A percentile compares a stretch with the other conserved stretches of the same genome.
Evolutionary conservation across 2,888 invertebrate genomes (phyloP).

Genomic region (Platerodrilus igneus): DNA sequence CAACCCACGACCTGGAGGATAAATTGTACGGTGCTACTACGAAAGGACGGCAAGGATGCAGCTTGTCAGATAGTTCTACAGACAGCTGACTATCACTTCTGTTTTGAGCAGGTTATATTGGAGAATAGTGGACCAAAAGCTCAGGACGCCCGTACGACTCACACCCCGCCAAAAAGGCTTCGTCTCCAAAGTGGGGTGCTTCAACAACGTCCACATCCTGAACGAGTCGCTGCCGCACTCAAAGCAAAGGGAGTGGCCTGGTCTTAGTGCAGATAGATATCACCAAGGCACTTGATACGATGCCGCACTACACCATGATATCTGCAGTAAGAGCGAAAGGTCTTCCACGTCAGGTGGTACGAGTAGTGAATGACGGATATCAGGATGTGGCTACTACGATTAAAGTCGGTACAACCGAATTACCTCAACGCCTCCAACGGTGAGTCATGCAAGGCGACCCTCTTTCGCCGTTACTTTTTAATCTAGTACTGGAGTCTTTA

Average conservation of each 20-base stretch:
- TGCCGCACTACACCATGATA: conserved; percentile 29
- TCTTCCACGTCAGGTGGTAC: conserved; percentile 34
- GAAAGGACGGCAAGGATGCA: conserved; percentile 35
- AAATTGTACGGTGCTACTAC: conserved; percentile 37
- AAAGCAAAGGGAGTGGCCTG: conserved; percentile 31
- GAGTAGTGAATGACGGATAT: conserved; percentile 39
- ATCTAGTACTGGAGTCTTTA: conserved; percentile 34
- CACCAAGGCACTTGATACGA: conserved; percentile 45
- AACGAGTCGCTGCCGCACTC: conserved; percentile 30
- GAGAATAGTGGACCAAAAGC: conserved; percentile 30
- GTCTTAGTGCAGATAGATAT: conserved; percentile 45
- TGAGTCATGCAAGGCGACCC: conserved; percentile 46
- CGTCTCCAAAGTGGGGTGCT: conserved; percentile 33
- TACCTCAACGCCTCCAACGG: conserved; percentile 31
- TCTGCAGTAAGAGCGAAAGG: conserved; percentile 36
- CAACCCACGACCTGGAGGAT: conserved; percentile 32
- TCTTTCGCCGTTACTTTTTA: conserved; percentile 32
- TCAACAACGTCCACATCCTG: conserved; percentile 35
- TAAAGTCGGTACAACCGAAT: conserved; percentile 18
- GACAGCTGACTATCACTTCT: conserved; percentile 36
- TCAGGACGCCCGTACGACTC: conserved; percentile 19
- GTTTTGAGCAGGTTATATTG: conserved; percentile 33
- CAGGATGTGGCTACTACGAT: conserved; percentile 34
- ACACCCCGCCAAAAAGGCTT: conserved; percentile 28
- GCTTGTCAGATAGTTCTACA: conserved; percentile 31